These are phyloP conservation scores for Halcyon leucocephala DNA, from an alignment of 2,797 vertebrate species.

Conservation along the genomic window DNA sequence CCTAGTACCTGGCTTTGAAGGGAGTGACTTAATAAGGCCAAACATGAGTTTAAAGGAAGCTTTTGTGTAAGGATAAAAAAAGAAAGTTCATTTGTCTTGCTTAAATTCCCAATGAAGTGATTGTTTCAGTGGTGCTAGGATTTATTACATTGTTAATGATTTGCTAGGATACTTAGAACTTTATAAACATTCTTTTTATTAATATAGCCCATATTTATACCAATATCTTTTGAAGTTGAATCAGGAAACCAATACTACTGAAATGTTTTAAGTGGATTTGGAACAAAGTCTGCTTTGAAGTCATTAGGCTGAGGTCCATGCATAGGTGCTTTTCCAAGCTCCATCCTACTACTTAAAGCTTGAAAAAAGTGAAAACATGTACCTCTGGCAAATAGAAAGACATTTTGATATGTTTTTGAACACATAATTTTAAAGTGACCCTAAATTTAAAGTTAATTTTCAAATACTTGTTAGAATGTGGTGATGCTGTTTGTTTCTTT, in stretches of 20 bases:
- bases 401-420: not conserved
- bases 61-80: not conserved
- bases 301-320: not conserved
- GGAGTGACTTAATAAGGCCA: not conserved
- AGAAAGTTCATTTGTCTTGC: not conserved
- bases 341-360: not conserved
- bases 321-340: not conserved
- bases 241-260: not conserved
- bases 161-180: not conserved
- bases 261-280: constrained; percentile 18
- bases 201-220: not conserved
- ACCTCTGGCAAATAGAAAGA: not conserved
- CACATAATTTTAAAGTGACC: not conserved
- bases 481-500: not conserved
- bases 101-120: not conserved
- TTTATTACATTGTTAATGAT: not conserved
- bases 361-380: not conserved
- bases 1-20: not conserved
- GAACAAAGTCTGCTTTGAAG: not conserved
- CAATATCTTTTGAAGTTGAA: not conserved
- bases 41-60: not conserved
- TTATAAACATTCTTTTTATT: not conserved
- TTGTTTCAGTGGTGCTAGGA: not conserved
- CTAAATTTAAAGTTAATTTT: not conserved
- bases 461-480: not conserved